A percentile compares a stretch with the other conserved stretches of the same genome.
These are phyloP conservation scores for Adelosebastes latens DNA, from an alignment of 2,797 vertebrate species.

Conservation along the genomic window DNA sequence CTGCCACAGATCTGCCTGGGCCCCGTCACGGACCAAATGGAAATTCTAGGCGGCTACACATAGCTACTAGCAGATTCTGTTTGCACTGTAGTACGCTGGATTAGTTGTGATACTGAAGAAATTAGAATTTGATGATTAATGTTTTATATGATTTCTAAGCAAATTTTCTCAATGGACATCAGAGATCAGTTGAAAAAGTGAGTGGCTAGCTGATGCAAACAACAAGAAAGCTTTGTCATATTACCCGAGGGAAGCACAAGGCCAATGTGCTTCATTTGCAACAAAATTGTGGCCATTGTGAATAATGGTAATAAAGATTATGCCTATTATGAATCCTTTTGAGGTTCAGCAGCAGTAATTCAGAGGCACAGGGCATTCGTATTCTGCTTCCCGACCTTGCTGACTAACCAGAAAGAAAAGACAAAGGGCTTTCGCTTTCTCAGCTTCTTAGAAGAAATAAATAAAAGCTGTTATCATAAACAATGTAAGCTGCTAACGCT, in stretches of 20 bases:
- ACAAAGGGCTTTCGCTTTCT: constrained; percentile 25
- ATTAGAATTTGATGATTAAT: too few species aligned
- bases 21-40: neutral
- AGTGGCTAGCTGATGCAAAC: too few species aligned
- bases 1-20: neutral
- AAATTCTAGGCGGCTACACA: neutral
- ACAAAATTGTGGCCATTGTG: neutral
- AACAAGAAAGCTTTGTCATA: neutral
- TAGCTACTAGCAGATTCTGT: neutral
- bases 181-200: neutral
- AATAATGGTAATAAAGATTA: neutral
- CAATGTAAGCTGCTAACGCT: constrained; percentile 23
- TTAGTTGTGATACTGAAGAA: too few species aligned
- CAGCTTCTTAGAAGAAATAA: constrained; percentile 37
- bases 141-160: neutral
- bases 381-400: constrained; percentile 53
- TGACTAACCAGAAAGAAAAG: constrained; percentile 59
- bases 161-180: neutral
- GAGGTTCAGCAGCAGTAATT: constrained; percentile 30
- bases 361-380: constrained; percentile 25
- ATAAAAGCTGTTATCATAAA: constrained; percentile 49
- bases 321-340: neutral
- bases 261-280: neutral
- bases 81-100: neutral
- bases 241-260: neutral